Percentiles rank a stretch among this genome's conserved stretches.
These are phyloP conservation scores for Microtus oregoni DNA, from an alignment of 2,113 vertebrate species.

Conservation along the genomic window DNA sequence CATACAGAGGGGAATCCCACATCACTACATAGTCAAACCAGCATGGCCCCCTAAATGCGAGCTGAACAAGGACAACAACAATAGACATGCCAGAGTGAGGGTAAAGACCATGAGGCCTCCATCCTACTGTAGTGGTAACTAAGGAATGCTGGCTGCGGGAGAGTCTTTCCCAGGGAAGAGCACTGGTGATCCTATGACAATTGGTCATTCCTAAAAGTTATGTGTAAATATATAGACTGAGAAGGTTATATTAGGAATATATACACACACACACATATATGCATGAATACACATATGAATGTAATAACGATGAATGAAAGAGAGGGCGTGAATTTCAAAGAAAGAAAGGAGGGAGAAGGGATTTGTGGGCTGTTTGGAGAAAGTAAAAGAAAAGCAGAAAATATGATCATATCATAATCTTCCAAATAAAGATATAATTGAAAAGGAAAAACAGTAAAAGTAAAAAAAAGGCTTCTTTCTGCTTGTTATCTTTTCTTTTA, in stretches of 20 bases:
- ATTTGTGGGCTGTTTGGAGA: background rate
- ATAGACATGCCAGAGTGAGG: background rate
- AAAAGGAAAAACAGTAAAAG: background rate
- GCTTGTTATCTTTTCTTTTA: no score
- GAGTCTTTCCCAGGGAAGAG: background rate
- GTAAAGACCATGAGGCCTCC: background rate
- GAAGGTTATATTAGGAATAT: no score
- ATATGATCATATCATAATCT: background rate
- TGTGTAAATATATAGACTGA: background rate
- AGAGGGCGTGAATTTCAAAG: background rate
- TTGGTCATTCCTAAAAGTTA: background rate
- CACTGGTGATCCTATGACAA: background rate
- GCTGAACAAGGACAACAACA: background rate
- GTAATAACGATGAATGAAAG: background rate
- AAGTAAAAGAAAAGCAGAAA: background rate
- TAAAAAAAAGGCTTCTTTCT: background rate
- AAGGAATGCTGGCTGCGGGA: accelerated
- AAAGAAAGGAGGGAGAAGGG: background rate
- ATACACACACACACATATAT: no score
- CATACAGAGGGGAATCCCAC: no score
- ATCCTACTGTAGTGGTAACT: background rate
- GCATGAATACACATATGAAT: no score
- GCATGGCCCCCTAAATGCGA: background rate
- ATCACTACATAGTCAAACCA: background rate
- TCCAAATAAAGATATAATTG: background rate